A percentile compares a stretch with the other conserved stretches of the same genome.
Evolutionary conservation across 2,888 invertebrate species (phyloP).

Genomic region (Elysia crispata): DNA sequence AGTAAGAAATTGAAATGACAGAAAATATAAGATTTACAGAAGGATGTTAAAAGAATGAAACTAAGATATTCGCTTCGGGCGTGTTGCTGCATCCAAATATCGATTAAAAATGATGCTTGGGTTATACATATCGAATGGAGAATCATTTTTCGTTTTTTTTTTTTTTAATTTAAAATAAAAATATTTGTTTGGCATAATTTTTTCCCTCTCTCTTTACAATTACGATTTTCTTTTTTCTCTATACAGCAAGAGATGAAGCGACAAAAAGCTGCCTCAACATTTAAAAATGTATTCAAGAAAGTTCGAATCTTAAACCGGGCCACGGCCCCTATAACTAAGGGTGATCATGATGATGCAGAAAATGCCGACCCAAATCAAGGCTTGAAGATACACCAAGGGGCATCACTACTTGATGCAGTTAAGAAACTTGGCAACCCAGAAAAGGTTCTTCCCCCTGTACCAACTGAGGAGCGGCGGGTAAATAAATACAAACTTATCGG

Average conservation of each 20-base stretch:
- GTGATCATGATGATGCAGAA: not conserved
- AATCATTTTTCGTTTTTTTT: too few relatives aligned
- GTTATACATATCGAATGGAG: too few relatives aligned
- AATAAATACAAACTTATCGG: constrained; percentile 16
- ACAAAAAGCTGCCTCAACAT: not conserved
- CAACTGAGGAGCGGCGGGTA: not conserved
- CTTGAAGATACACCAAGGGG: not conserved
- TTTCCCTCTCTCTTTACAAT: too few relatives aligned
- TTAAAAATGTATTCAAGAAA: not conserved
- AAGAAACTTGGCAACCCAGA: not conserved
- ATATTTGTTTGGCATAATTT: too few relatives aligned
- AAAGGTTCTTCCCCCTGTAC: not conserved
- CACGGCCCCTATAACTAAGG: not conserved
- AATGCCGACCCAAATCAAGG: not conserved
- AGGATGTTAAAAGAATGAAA: too few relatives aligned
- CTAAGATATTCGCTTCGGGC: too few relatives aligned
- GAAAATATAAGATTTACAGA: too few relatives aligned
- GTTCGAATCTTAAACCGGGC: constrained; percentile 13
- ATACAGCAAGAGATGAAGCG: constrained; percentile 6
- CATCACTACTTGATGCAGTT: not conserved
- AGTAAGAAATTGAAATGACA: too few relatives aligned
- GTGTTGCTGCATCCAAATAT: too few relatives aligned
- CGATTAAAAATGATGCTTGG: too few relatives aligned
- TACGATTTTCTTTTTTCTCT: not conserved
- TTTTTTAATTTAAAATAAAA: too few relatives aligned